Evolutionary conservation across 2,113 vertebrate species (phyloP), one percentile per base, ranked within the genome.

Genomic region (Aspidoscelis tigris): DNA sequence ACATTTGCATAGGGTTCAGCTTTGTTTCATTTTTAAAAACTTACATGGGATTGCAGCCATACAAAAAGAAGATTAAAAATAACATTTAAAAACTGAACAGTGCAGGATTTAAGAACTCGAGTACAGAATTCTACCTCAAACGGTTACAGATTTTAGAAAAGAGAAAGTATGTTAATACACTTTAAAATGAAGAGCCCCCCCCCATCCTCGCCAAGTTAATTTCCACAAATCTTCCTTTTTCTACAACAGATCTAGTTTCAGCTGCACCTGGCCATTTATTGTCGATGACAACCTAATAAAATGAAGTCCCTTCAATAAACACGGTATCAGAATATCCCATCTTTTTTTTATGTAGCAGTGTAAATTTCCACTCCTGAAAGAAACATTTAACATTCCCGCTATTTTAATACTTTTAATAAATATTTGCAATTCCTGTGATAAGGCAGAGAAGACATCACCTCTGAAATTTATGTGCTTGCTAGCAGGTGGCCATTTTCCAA

Each of bases 361-460:
- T 5, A 83, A 92, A 94, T 96, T 96, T 95, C 93, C 89, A 93
- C 93, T 91, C 88, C 94, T 95, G 95, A 94, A 95, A 93, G 93
- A 96, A 95, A 93, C 94, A 96, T 96, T 96, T 96, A 96, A 95
- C 95, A 96, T 96, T 95, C 92, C 95, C 88, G 93, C 91, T 90
- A 95, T 95, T 96, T 96, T 95, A 96, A 96, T 96, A 94, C 92
- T 96, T 95, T 96, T 96, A 96, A 96, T 96, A 96, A 96, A 96
- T 96, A 96, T 96, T 96, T 96, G 94, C 93, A 95, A 93, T 95
- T 94, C 94, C 91, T 96, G 92, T 94, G 93, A 95, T 96, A 96
- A 96, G 81, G 87, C 91, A 94, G 93, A 95, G 95, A 96, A 95
- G 94, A 87, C 93, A 92, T 93, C 91, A 91, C 90, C 91, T 96